These are phyloP conservation scores for Apostichopus parvimensis DNA, from an alignment of 35 echinoderm and acorn worm species.

Conservation along the genomic window DNA sequence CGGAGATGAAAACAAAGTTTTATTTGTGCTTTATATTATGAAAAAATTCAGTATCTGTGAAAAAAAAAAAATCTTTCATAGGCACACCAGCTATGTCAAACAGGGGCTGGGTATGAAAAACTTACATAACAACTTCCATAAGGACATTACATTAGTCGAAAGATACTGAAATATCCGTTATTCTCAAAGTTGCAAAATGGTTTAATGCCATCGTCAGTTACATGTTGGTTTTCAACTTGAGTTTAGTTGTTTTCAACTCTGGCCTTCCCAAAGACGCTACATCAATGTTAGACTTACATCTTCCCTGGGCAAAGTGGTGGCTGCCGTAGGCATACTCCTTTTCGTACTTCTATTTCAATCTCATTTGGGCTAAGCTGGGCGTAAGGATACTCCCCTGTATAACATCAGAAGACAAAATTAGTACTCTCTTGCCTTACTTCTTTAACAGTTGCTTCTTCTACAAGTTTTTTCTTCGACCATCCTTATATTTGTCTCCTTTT, in stretches of 20 bases:
- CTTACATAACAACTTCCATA: neutral
- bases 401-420: neutral
- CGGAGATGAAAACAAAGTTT: no score
- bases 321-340: neutral
- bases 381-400: slow-evolving; percentile 1
- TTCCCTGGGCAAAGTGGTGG: neutral
- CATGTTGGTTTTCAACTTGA: neutral
- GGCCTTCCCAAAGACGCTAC: neutral
- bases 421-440: no score
- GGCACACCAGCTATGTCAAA: no score
- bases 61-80: no score
- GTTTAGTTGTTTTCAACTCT: neutral
- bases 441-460: no score
- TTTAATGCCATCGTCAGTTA: neutral
- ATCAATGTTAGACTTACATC: neutral
- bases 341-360: neutral
- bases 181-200: neutral
- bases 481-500: no score
- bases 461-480: no score
- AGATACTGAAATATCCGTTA: neutral
- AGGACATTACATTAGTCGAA: neutral
- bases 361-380: neutral
- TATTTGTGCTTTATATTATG: no score
- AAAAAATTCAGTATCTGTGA: no score
- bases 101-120: neutral